Percentiles rank a stretch among this genome's conserved stretches.
These are phyloP conservation scores for Porites australiensis DNA, from an alignment of 64 coral and sea anemone genomes.

Conservation along the genomic window DNA sequence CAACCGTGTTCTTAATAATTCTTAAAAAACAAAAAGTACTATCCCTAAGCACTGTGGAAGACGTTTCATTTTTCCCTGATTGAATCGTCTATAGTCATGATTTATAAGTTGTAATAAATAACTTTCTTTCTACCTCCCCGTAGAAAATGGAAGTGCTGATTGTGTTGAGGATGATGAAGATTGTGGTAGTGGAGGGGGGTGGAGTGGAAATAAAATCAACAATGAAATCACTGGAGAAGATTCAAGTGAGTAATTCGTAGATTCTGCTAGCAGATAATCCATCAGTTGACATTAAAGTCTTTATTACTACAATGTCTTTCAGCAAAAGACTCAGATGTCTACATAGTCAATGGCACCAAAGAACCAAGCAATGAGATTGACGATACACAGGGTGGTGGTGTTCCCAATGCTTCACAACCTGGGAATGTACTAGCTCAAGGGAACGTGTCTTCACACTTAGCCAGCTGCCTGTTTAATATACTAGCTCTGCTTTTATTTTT, in stretches of 20 bases:
- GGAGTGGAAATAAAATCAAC: too few species aligned
- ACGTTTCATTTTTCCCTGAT: too few species aligned
- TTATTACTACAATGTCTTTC: neutral
- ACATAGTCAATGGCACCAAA: neutral
- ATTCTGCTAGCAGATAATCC: too few species aligned
- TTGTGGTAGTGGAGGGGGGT: slow-evolving; percentile 11
- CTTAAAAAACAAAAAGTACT: too few species aligned
- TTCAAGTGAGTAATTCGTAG: too few species aligned
- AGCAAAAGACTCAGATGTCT: neutral
- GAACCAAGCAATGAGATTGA: neutral
- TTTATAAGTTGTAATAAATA: neutral
- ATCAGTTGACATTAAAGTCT: too few species aligned
- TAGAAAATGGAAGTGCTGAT: slow-evolving; percentile 21
- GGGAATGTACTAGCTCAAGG: neutral
- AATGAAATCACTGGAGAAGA: neutral
- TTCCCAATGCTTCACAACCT: neutral
- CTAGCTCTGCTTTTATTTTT: slow-evolving; percentile 1
- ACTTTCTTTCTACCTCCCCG: neutral
- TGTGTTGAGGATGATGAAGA: slow-evolving; percentile 38
- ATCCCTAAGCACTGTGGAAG: too few species aligned
- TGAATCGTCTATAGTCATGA: too few species aligned
- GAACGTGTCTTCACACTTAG: neutral
- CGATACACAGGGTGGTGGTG: neutral
- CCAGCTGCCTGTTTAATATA: neutral
- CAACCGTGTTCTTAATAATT: too few species aligned